Evolutionary conservation across 2,113 vertebrate species (phyloP).

Genomic region (Oryzias javanicus): DNA sequence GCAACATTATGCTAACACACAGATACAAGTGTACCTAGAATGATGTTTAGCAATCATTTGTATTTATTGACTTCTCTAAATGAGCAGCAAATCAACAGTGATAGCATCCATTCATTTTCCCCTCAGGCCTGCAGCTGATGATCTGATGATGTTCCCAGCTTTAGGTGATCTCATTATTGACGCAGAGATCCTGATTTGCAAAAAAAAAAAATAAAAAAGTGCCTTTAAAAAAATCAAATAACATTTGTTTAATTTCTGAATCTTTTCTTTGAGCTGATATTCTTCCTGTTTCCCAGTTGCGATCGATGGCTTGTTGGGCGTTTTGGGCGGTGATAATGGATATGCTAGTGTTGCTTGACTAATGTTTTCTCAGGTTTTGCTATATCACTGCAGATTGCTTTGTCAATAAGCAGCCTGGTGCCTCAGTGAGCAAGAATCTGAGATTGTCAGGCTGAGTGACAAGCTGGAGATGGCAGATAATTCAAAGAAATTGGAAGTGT

Average conservation of each 20-base stretch:
- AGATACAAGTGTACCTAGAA: neutral
- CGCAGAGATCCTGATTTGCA: neutral
- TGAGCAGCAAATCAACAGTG: neutral
- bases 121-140: no score
- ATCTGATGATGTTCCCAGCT: neutral
- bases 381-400: conserved; percentile 93
- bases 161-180: neutral
- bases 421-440: conserved; percentile 85
- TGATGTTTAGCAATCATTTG: conserved; percentile 2
- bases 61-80: neutral
- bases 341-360: conserved; percentile 73
- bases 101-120: no score
- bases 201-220: neutral
- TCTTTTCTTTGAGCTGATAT: neutral
- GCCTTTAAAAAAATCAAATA: neutral
- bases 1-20: conserved; percentile 5
- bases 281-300: neutral
- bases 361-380: conserved; percentile 88
- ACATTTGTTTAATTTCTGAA: neutral
- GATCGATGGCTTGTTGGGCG: neutral
- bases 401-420: conserved; percentile 93
- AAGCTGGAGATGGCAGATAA: conserved; percentile 96
- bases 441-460: conserved; percentile 91
- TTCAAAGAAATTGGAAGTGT: conserved; percentile 98
- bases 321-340: neutral